phyloP scores from a whole-genome alignment of 37 sponge, comb jelly and placozoan species.

The Halisarca cf. caerulea region DNA sequence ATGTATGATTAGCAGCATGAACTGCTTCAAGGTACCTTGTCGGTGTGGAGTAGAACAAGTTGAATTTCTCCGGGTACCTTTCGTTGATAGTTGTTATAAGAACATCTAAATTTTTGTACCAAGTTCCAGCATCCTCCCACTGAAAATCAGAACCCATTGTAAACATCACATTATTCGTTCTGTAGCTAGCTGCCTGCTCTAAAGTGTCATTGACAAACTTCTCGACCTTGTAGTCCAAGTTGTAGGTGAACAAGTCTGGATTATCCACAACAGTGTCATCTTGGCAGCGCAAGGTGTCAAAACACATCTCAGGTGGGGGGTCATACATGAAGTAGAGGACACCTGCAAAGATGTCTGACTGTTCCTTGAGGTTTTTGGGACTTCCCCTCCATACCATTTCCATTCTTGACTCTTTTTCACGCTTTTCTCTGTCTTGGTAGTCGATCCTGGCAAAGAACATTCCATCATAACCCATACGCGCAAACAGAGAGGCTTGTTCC shows the following conservation, averaged over 20 bases:
- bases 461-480: slow-evolving; percentile 84
- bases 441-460: slow-evolving; percentile 92
- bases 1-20: slow-evolving; percentile 49
- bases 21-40: slow-evolving; percentile 76
- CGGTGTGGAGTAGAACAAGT: slow-evolving; percentile 96
- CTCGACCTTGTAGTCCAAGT: slow-evolving; percentile 46
- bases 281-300: slow-evolving; percentile 59
- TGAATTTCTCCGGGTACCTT: slow-evolving; percentile 34
- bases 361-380: slow-evolving; percentile 41
- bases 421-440: slow-evolving; percentile 70
- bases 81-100: slow-evolving; percentile 80
- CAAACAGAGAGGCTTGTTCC: slow-evolving; percentile 63
- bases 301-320: slow-evolving; percentile 88
- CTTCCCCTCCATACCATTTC: slow-evolving; percentile 88
- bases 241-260: slow-evolving; percentile 38
- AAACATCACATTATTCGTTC: slow-evolving; percentile 67
- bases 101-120: slow-evolving; percentile 79
- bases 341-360: slow-evolving; percentile 87
- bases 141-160: slow-evolving; percentile 79
- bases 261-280: slow-evolving; percentile 79
- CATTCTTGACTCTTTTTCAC: slow-evolving; percentile 51
- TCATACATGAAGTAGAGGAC: slow-evolving; percentile 66
- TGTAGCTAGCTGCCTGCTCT: slow-evolving; percentile 42
- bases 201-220: slow-evolving; percentile 31
- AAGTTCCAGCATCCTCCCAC: slow-evolving; percentile 62